phyloP scores from a whole-genome alignment of 2,113 vertebrate genomes.

The Peucedramus taeniatus region DNA sequence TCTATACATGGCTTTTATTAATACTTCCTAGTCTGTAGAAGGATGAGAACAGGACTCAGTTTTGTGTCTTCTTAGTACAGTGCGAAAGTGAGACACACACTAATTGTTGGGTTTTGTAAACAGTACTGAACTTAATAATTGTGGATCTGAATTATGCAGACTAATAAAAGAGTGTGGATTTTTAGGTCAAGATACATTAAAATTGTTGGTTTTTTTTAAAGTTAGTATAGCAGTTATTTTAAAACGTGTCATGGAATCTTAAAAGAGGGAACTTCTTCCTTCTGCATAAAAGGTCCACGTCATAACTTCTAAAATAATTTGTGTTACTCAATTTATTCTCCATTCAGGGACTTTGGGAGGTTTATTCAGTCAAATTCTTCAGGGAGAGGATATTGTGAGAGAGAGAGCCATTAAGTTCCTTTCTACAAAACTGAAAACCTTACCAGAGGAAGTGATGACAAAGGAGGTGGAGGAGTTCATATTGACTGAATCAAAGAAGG shows the following conservation, averaged over 20 bases:
- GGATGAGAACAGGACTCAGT: neutral
- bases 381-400: constrained; percentile 95
- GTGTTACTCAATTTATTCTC: neutral
- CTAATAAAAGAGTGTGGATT: neutral
- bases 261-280: neutral
- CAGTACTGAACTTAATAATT: neutral
- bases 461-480: constrained; percentile 96
- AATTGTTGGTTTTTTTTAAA: neutral
- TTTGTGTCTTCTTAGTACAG: neutral
- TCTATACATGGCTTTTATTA: neutral
- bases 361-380: constrained; percentile 97
- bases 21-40: neutral
- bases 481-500: constrained; percentile 93
- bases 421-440: constrained; percentile 87
- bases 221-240: neutral
- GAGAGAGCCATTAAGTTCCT: constrained; percentile 96
- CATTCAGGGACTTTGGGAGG: constrained; percentile 89
- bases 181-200: neutral
- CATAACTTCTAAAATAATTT: neutral
- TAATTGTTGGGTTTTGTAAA: neutral
- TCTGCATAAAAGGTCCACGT: neutral
- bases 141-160: neutral
- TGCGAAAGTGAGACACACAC: neutral
- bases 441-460: constrained; percentile 91
- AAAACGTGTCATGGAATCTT: neutral